Conservation (phyloP, 2,888 invertebrate genomes). For the Dynastes maya region DNA sequence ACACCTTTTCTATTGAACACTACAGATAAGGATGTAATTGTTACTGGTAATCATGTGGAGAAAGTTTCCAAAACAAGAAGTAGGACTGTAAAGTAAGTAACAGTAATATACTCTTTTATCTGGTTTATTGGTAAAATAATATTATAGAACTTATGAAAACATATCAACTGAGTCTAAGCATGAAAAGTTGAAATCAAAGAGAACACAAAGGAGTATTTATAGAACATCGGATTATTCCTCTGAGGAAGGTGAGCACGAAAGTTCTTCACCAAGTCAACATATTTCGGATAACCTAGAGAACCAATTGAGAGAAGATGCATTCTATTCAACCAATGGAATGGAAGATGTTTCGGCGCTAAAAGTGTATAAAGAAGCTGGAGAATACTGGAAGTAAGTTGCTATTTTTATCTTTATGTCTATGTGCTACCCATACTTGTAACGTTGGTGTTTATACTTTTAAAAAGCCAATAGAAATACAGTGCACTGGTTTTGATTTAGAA, state of each 20-base stretch:
- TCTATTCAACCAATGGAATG: constrained; percentile 72
- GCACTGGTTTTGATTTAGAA: not conserved
- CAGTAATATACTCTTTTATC: constrained; percentile 49
- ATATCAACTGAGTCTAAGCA: constrained; percentile 26
- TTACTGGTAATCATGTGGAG: constrained; percentile 65
- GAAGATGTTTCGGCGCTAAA: constrained; percentile 79
- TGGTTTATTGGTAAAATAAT: constrained; percentile 43
- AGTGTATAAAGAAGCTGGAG: constrained; percentile 84
- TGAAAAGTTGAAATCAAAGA: constrained; percentile 60
- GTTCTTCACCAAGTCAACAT: constrained; percentile 70
- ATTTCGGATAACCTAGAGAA: constrained; percentile 70
- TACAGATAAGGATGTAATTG: constrained; percentile 74
- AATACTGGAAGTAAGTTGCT: constrained; percentile 87
- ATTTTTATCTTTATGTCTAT: constrained; percentile 18
- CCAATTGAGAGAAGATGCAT: constrained; percentile 71
- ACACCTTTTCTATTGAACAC: constrained; percentile 78
- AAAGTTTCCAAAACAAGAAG: constrained; percentile 54
- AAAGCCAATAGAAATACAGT: not conserved
- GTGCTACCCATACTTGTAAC: not conserved
- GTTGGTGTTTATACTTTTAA: not conserved
- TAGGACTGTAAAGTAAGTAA: constrained; percentile 70
- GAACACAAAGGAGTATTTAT: constrained; percentile 57
- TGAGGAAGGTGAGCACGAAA: constrained; percentile 73
- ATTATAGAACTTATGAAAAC: constrained; percentile 42
- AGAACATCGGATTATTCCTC: constrained; percentile 79